Base-by-base conservation (phyloP, 1,140 invertebrate genomes). In the Cyclina sinensis region DNA sequence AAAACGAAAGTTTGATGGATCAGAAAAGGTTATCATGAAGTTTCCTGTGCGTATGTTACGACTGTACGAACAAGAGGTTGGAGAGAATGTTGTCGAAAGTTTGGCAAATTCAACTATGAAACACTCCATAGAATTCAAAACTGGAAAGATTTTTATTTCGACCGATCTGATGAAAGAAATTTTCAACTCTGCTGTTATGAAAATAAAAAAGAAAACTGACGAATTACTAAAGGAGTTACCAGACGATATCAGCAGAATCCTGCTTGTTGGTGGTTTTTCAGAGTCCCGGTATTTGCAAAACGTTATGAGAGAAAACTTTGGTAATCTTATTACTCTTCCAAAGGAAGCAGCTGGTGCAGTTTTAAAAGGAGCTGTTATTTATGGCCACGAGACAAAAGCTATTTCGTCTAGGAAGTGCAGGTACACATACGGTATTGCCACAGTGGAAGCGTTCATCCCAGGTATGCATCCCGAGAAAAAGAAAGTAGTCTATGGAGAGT, bases 211-310 rank as follows among this genome's bases (percentile, higher is more conserved):
- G 5, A 27, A 24, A 30, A 35, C 24, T 43, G 12, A 39, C 12
- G 68, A 73, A 43, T 1, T 73, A 43, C 32, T 73, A 32, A 7
- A n/a, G 30, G 32, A 82, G n/a, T 14, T 21, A 62, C 21, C 21
- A n/a, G 54, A 9, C n/a, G n/a, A n/a, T 46, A 0, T 30, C 46
- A 32, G 37, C 30, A 39, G 39, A 12, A 84, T 86, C 14, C 46
- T 86, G 18, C 24, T 86, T 14, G 70, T 86, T 78, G 84, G 84
- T 27, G 84, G 84, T 37, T 78, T 86, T 62, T 78, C 84, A 0
- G 70, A 78, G 32, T 86, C 84, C 5, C 54, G 3, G 12, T 78
- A 86, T 46, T 18, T 86, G 21, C 68, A 86, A 43, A 37, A 74
- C 0, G 73, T 59, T 0, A 35, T 86, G 51, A 57, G 46, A 51